These are phyloP conservation scores for Hermetia illucens DNA, from an alignment of 1,140 invertebrate species.

Conservation along the genomic window DNA sequence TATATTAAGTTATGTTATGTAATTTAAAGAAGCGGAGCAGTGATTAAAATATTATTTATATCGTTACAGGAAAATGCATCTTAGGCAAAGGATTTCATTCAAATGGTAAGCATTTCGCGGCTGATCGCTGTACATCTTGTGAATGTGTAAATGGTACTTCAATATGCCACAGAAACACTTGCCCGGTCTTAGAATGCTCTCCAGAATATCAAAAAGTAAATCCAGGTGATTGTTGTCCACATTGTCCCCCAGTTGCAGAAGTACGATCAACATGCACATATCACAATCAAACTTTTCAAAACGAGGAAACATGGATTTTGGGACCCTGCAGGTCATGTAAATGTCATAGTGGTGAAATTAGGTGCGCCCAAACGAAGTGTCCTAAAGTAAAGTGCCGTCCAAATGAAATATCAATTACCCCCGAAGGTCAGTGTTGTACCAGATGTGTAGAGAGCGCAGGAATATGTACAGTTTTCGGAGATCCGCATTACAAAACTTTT, in stretches of 20 bases:
- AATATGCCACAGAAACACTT: slow-evolving; percentile 60
- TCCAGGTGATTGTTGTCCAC: slow-evolving; percentile 61
- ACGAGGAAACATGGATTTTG: slow-evolving; percentile 73
- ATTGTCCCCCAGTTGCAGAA: slow-evolving; percentile 47
- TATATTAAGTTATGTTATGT: too few species aligned
- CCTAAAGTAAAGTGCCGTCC: slow-evolving; percentile 49
- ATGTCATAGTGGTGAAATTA: slow-evolving; percentile 63
- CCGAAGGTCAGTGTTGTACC: slow-evolving; percentile 70
- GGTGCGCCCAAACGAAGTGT: slow-evolving; percentile 67
- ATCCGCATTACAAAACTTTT: slow-evolving; percentile 87
- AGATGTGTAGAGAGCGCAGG: slow-evolving; percentile 77
- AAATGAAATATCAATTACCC: slow-evolving; percentile 52
- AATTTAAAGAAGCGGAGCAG: too few species aligned
- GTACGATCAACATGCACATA: slow-evolving; percentile 47
- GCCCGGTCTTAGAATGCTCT: slow-evolving; percentile 68
- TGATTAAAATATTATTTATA: too few species aligned
- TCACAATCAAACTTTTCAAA: slow-evolving; percentile 44
- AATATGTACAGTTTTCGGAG: slow-evolving; percentile 82
- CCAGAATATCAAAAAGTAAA: slow-evolving; percentile 47
- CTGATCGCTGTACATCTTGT: slow-evolving; percentile 73
- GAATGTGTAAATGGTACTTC: slow-evolving; percentile 62
- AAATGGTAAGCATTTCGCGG: slow-evolving; percentile 40
- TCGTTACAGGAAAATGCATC: slow-evolving; percentile 43
- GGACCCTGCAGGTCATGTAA: slow-evolving; percentile 74
- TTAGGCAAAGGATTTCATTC: slow-evolving; percentile 44